Percentiles rank a stretch among this genome's conserved stretches.
phyloP scores from a whole-genome alignment of 2,113 vertebrate species.

The Xerus inauris region DNA sequence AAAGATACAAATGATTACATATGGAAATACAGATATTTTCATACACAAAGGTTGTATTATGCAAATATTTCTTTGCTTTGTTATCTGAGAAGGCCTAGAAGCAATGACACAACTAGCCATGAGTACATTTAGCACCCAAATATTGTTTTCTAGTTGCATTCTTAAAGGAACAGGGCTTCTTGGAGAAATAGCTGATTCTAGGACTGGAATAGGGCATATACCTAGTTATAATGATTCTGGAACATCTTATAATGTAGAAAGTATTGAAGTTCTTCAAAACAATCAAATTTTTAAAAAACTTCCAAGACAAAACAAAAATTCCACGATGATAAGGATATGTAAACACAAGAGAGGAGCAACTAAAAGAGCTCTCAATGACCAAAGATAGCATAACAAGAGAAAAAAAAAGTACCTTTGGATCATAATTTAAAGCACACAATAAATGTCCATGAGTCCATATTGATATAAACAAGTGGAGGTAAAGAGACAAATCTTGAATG shows the following conservation, averaged over 20 bases:
- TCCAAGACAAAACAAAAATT: not conserved
- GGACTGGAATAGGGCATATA: not conserved
- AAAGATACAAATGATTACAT: not conserved
- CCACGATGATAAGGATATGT: not conserved
- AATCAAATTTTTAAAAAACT: not conserved
- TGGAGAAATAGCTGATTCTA: not conserved
- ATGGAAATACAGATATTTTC: not conserved
- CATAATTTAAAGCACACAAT: not conserved
- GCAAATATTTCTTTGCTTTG: not conserved
- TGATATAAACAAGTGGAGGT: not conserved
- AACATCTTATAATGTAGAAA: not conserved
- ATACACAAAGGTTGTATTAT: not conserved
- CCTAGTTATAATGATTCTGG: not conserved
- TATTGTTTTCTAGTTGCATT: slow-evolving; percentile 9
- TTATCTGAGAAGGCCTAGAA: not conserved
- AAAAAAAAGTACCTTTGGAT: not conserved
- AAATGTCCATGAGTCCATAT: not conserved
- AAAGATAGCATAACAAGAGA: not conserved
- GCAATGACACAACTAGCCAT: not conserved
- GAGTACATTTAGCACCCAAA: not conserved
- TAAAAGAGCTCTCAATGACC: not conserved
- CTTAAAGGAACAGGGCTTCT: not conserved
- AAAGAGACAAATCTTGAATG: not conserved
- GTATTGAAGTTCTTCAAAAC: not conserved
- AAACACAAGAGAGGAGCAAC: not conserved